Base-by-base conservation (phyloP, 2,113 vertebrate genomes). In the Trinectes maculatus region DNA sequence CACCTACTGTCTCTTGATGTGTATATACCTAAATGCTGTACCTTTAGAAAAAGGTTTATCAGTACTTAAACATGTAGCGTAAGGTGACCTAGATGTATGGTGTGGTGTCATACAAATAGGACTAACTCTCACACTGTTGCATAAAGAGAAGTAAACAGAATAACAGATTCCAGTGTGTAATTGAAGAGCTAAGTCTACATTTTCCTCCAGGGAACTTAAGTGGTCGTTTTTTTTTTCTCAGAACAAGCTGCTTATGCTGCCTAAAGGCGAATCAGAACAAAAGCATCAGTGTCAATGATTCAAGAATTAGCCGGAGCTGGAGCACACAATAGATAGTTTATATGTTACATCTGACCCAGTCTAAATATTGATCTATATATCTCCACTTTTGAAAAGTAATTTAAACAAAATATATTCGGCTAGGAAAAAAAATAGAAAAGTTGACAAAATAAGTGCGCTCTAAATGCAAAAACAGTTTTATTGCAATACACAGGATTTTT, bases 401-500 rank as follows among this genome's bases (percentile, higher is more conserved):
- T n/a, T n/a, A n/a, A n/a, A n/a, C n/a, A n/a, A n/a, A n/a, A n/a
- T n/a, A n/a, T n/a, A n/a, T n/a, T n/a, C n/a, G n/a, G n/a, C n/a
- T 33, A 7, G 15, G 7, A 33, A 53, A 61, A 57, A 9, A 49
- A 64, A 54, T 24, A 58, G 24, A 6, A 44, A 72, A 48, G 42
- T 22, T 33, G 52, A 49, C 72, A 71, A n/a, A n/a, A n/a, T n/a
- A n/a, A n/a, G n/a, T n/a, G n/a, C 69, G 56, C 18, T 67, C 53
- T 60, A 66, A 89, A 68, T 90, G 85, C 82, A 93, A 94, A 94
- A 94, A 87, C 57, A 74, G 42, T 83, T 95, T 95, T 94, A 94
- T 94, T 96, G 90, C 80, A 86, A 91, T 83, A 89, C 82, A 89
- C 87, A 87, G 88, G 84, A 65, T 66, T 74, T 57, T 60, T 4